These are phyloP conservation scores for Numida meleagris DNA, from an alignment of 2,113 vertebrate species.

Conservation along the genomic window DNA sequence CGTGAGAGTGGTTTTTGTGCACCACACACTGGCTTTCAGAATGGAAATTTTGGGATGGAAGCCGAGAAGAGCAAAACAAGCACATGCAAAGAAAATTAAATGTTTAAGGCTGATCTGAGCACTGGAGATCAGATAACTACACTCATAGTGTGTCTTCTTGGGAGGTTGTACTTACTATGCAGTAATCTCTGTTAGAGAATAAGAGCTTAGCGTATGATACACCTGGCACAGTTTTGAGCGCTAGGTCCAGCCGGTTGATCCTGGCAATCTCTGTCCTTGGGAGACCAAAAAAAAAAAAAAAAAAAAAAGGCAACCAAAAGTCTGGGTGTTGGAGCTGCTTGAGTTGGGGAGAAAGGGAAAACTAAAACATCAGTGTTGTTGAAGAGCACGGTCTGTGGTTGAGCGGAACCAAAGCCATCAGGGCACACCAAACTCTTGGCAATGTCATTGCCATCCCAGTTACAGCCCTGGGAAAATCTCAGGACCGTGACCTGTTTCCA, in stretches of 20 bases:
- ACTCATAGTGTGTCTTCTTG: background rate
- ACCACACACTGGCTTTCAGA: background rate
- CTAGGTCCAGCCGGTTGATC: background rate
- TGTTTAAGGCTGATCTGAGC: background rate
- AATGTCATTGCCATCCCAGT: rapidly evolving
- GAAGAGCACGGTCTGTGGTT: rapidly evolving
- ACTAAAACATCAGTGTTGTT: rapidly evolving
- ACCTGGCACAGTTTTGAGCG: background rate
- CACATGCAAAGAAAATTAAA: slow-evolving; percentile 31
- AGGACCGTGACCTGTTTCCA: background rate
- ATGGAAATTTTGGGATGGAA: slow-evolving; percentile 17
- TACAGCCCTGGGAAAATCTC: background rate
- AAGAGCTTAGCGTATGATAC: background rate
- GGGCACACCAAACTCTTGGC: background rate
- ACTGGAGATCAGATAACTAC: background rate
- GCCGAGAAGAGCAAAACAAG: background rate
- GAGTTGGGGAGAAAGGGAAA: background rate
- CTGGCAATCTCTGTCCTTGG: background rate
- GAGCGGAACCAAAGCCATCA: background rate
- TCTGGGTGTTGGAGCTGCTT: background rate
- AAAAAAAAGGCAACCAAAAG: background rate
- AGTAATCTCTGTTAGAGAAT: background rate
- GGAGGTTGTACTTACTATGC: background rate
- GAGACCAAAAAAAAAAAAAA: background rate
- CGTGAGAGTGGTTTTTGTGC: background rate